Evolutionary conservation across 2,797 vertebrate genomes (phyloP), one percentile per base, ranked within the genome.

Genomic region (Sparus aurata): DNA sequence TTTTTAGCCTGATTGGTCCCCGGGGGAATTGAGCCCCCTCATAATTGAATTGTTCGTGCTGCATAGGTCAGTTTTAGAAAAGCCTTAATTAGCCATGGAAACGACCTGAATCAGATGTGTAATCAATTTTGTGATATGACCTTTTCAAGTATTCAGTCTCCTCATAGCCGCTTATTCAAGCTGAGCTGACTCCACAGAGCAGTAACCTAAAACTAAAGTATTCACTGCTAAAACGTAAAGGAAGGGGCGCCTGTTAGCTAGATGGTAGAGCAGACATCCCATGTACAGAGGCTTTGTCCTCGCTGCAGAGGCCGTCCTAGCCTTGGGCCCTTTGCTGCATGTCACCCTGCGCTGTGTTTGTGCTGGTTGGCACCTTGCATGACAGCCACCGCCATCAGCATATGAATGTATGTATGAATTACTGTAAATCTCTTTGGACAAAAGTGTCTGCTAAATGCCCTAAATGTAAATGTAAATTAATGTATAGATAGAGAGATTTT

Each of bases 1-100:
- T 68, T 62, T 71, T 65, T 22, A 59, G 57, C 50, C 43, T 74
- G 77, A 80, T 60, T 79, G 65, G 61, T 22, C 52, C 20, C 64
- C 49, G 13, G 55, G 73, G 49, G 49, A 60, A 38, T 18, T 64
- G 12, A 69, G 34, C 34, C 22, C n/a, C 1, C 22, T 53, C 17
- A 46, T 73, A 38, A 11, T 43, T 69, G 3, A 30, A 49, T 50
- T 50, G 22, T 61, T 27, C 82, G 18, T 65, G 57, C 46, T 52
- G 60, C 38, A 38, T 63, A 22, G 41, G 53, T 73, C 49, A 0
- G 22, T 47, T 85, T 65, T 46, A 13, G 23, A 71, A 69, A 34
- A 71, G 13, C 47, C 9, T 68, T 73, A 25, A 69, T 59, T 57
- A 18, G 34, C 73, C 25, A 52, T 8, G 38, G 34, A 73, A 80